Evolutionary conservation across 2,888 invertebrate genomes (phyloP), one percentile per base, ranked within the genome.

Genomic region (Lamellibrachia columna): DNA sequence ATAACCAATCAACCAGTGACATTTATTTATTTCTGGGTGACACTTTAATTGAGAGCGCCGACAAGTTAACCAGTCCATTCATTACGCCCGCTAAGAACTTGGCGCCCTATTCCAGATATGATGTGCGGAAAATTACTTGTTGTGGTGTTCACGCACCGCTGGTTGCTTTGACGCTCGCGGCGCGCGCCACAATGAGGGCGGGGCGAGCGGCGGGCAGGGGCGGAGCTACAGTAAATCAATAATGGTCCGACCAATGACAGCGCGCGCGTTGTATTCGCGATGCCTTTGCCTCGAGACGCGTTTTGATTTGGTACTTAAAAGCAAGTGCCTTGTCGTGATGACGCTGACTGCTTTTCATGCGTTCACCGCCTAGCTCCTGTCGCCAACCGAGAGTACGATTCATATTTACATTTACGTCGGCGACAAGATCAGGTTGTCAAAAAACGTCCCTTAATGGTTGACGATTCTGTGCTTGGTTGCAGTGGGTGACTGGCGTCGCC

Each of bases 221-320:
- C 75, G 75, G 75, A n/a, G 75, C 75, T 75, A 75, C 22, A 75
- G 75, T 75, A 75, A 75, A 75, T 75, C 75, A 15, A 75, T 75
- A 75, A 75, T n/a, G 75, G 75, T 75, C n/a, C 75, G 15, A 22
- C 75, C 75, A 75, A 75, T 75, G 75, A 22, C 75, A 75, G 75
- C 75, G 75, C 75, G 75, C 75, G 75, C 75, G 75, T 22, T 4
- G 75, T 22, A 6, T 22, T 22, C 22, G n/a, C 15, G 75, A 75
- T 75, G 75, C 75, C 75, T 75, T 75, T 75, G 75, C 75, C 3
- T 15, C 75, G 75, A 75, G 75, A 75, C 75, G 75, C 75, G 75
- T 75, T 75, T 75, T 75, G 75, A 75, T 75, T 75, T 75, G 75
- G 75, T 75, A 75, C 75, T 75, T 75, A 75, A 75, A 75, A 75